Conservation (phyloP, 2,888 invertebrate genomes). For the Gryllus longicercus region DNA sequence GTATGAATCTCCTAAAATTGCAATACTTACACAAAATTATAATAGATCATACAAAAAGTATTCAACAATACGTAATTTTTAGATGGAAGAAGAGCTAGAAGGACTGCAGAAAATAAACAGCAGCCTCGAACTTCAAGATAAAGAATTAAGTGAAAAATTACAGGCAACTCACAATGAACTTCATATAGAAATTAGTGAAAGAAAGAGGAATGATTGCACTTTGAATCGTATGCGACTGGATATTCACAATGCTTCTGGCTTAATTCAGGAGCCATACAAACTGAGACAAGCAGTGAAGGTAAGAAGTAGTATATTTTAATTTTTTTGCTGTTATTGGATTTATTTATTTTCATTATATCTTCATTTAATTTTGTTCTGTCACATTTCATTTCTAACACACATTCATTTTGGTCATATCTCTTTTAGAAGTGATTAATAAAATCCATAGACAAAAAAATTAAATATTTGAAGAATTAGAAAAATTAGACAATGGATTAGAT, state of each 20-base stretch:
- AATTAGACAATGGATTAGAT: no score
- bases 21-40: no score
- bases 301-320: conserved; percentile 33
- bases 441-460: no score
- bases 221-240: conserved; percentile 76
- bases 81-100: conserved; percentile 79
- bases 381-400: no score
- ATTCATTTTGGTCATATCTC: no score
- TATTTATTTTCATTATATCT: no score
- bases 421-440: no score
- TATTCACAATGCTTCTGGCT: conserved; percentile 72
- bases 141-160: conserved; percentile 74
- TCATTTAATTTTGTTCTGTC: no score
- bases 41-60: neutral
- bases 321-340: no score
- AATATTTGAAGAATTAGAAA: no score
- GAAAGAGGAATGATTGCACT: conserved; percentile 59
- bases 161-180: conserved; percentile 68
- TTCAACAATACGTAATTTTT: conserved; percentile 18
- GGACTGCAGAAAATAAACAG: conserved; percentile 71
- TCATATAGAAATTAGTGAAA: conserved; percentile 60
- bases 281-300: conserved; percentile 54
- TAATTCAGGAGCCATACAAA: conserved; percentile 70
- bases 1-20: conserved; percentile 36
- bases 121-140: conserved; percentile 68